Conservation (phyloP, 1,140 invertebrate species). For the Zaprionus ornatus region DNA sequence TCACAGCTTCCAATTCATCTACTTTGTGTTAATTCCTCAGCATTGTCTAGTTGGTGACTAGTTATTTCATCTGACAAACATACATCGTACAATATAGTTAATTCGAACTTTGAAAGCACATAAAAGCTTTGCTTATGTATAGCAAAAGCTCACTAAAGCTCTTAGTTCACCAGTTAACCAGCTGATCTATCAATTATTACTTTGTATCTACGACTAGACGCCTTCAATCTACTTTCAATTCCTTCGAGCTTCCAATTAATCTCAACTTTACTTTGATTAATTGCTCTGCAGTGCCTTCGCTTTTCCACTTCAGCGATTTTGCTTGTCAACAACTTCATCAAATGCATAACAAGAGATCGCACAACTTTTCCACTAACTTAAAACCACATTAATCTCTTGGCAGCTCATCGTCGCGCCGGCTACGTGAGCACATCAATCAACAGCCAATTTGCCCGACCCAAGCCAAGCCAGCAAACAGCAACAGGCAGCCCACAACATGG, state of each 20-base stretch:
- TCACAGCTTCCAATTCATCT: no score
- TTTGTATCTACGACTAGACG: neutral
- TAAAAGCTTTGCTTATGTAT: neutral
- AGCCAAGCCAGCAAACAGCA: conserved; percentile 34
- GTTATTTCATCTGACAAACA: no score
- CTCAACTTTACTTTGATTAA: conserved; percentile 5
- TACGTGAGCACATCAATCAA: conserved; percentile 71
- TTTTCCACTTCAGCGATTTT: conserved; percentile 26
- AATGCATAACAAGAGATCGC: conserved; percentile 22
- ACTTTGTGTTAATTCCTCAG: no score
- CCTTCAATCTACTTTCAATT: neutral
- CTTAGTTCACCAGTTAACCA: neutral
- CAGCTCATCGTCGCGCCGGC: conserved; percentile 34
- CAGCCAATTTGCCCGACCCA: conserved; percentile 41
- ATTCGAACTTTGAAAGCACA: neutral
- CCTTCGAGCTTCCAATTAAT: neutral
- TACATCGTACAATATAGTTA: no score
- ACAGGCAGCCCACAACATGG: conserved; percentile 41
- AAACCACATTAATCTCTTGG: conserved; percentile 75
- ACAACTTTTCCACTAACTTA: conserved; percentile 72
- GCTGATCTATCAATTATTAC: neutral
- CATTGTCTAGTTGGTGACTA: no score
- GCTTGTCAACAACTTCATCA: conserved; percentile 36
- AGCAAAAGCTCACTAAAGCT: neutral
- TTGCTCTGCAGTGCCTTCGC: conserved; percentile 12